Base-by-base conservation (phyloP, 2,888 invertebrate genomes). In the Ectropis crepuscularia region DNA sequence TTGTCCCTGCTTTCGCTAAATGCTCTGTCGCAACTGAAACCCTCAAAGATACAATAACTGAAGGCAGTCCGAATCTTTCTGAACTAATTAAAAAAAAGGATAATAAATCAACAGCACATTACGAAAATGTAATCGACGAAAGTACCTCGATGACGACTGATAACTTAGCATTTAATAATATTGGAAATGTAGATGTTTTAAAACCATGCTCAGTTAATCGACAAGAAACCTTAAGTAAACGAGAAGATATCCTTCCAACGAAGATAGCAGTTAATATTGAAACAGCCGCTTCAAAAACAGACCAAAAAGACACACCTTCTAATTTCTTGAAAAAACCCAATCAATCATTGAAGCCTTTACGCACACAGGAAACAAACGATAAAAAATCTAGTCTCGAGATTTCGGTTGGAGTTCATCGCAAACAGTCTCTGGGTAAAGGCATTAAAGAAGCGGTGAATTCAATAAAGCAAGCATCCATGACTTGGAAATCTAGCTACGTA, bases 361-460 rank as follows among this genome's bases (percentile, higher is more conserved):
- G 37, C 36, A n/a, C 4, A 37, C 36, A 49, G 2, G 37, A 37
- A 6, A 38, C 11, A 8, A 6, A 6, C 39, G 16, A 8, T 8
- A 37, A 7, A 7, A 7, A 7, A 8, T 37, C 59, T 10, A 8
- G 38, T 5, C 37, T n/a, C n/a, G 38, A 54, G 9, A 10, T 9
- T 5, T 5, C 9, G 4, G 11, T 36, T 5, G 38, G 11, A 28
- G 43, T 11, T 28, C 28, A 28, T 39, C 12, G 38, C 11, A 50
- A 16, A 11, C n/a, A 48, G 6, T 45, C 57, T 10, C 5, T 57
- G 11, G 65, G 74, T 61, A 42, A 65, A 5, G 67, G 74, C 41
- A 53, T 72, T 0, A 79, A 76, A 53, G 57, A 71, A 41, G 62
- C 67, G 5, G 48, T 74, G 36, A 61, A 72, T 39, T 12, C 9